These are phyloP conservation scores for Dicrostonyx torquatus DNA, from an alignment of 2,797 vertebrate genomes.

Conservation along the genomic window DNA sequence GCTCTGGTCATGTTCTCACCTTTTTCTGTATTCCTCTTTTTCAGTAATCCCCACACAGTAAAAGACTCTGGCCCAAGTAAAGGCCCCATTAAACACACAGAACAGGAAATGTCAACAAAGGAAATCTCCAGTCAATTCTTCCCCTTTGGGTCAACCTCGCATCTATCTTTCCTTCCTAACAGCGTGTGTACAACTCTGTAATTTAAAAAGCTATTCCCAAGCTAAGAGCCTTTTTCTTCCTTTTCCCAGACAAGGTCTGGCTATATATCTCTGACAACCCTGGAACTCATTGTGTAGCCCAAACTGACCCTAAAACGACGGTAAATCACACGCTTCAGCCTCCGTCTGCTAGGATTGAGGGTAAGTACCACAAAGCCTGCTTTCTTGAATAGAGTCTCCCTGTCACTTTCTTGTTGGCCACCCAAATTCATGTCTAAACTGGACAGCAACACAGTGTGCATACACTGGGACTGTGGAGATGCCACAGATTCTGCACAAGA, in stretches of 20 bases:
- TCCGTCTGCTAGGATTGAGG: not conserved
- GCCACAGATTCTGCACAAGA: not conserved
- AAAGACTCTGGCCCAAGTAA: not conserved
- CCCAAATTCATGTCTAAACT: not conserved
- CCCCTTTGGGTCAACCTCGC: not conserved
- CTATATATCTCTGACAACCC: not conserved
- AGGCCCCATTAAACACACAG: not conserved
- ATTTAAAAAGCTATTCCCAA: not conserved
- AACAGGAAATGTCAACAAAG: not conserved
- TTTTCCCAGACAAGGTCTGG: not conserved
- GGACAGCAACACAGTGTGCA: not conserved
- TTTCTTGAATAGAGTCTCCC: not conserved
- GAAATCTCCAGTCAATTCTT: not conserved
- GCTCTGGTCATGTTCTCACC: not conserved
- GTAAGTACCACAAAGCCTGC: not conserved
- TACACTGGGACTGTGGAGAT: not conserved
- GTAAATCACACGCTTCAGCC: not conserved
- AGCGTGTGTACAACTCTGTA: not conserved
- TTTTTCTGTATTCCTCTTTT: not conserved
- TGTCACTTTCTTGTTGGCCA: not conserved
- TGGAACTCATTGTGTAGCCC: not conserved
- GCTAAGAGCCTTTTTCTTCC: not conserved
- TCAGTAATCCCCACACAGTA: slow-evolving; percentile 3
- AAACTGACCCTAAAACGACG: not conserved
- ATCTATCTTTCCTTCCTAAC: not conserved